Evolutionary conservation across 2,797 vertebrate genomes (phyloP).

Genomic region (Garrulus glandarius): DNA sequence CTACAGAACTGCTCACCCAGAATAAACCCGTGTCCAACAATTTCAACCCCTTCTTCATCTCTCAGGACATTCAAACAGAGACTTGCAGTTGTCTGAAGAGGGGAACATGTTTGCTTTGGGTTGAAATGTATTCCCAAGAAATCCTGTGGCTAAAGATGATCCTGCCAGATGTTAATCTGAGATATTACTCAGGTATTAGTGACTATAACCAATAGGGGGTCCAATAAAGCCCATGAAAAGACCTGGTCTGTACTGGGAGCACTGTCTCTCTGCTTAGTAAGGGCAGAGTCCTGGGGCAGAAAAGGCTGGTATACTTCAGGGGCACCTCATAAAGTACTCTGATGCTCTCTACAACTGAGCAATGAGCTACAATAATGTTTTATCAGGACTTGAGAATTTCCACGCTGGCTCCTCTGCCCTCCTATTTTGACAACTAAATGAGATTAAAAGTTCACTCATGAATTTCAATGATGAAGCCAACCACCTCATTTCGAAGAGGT

Average conservation of each 20-base stretch:
- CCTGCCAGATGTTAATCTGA: not conserved
- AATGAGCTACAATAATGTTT: not conserved
- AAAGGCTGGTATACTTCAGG: not conserved
- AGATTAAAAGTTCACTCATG: not conserved
- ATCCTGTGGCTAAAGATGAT: not conserved
- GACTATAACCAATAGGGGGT: not conserved
- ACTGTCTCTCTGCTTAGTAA: not conserved
- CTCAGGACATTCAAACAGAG: not conserved
- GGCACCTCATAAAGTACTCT: not conserved
- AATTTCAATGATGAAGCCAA: not conserved
- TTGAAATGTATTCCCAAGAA: not conserved
- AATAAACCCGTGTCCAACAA: rapidly evolving
- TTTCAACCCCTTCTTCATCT: not conserved
- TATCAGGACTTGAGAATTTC: not conserved
- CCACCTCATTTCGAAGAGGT: not conserved
- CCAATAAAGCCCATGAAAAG: not conserved
- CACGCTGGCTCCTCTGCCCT: not conserved
- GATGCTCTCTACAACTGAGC: not conserved
- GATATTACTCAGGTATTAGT: not conserved
- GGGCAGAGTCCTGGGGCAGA: not conserved
- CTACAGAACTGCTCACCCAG: not conserved
- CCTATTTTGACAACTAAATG: not conserved
- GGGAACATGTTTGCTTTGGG: not conserved
- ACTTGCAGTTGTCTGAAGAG: not conserved
- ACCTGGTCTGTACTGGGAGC: not conserved